A percentile compares a stretch with the other conserved stretches of the same genome.
Conservation (phyloP, 2,113 vertebrate genomes). For the Ictalurus furcatus region DNA sequence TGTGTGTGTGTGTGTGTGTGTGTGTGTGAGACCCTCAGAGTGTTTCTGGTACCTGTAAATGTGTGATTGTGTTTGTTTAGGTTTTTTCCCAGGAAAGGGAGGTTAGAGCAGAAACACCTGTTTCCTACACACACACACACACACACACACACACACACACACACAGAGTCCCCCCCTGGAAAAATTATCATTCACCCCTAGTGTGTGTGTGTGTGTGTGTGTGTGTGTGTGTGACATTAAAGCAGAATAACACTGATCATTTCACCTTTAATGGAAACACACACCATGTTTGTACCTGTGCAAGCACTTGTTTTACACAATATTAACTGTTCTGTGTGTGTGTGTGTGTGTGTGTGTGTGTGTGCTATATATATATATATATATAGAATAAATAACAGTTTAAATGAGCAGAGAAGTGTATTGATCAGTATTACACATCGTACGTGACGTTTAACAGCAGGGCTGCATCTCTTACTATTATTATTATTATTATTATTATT, state of each 20-base stretch:
- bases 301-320: background rate
- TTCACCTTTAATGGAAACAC: conserved; percentile 4
- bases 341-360: conserved; percentile 6
- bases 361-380: background rate
- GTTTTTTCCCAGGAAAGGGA: conserved; percentile 42
- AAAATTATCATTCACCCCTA: conserved; percentile 28
- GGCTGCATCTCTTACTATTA: too few species aligned
- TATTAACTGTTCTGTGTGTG: background rate
- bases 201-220: conserved; percentile 8
- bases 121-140: conserved; percentile 33
- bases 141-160: background rate
- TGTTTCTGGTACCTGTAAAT: background rate
- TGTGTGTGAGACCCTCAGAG: background rate
- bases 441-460: background rate
- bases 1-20: background rate
- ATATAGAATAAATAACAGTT: background rate
- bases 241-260: background rate
- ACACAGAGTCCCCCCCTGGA: conserved; percentile 62
- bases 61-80: background rate
- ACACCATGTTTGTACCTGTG: background rate
- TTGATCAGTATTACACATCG: background rate
- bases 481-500: too few species aligned
- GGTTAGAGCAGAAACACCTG: conserved; percentile 28
- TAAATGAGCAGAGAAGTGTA: background rate
- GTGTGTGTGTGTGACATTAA: background rate